Conservation (phyloP, 2,888 invertebrate species). For the Oscheius sp. region DNA sequence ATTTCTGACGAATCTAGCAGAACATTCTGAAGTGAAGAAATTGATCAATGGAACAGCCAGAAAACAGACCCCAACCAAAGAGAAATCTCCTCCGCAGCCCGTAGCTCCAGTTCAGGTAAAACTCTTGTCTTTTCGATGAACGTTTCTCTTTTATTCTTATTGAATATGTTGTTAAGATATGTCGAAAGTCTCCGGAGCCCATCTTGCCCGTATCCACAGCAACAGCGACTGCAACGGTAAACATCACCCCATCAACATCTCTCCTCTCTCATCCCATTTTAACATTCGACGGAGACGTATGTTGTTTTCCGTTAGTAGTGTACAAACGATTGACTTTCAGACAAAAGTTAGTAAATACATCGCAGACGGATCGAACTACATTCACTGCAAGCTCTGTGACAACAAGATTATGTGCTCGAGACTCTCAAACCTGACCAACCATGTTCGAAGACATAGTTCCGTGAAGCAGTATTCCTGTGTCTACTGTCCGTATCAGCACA, state of each 20-base stretch:
- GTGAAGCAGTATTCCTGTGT: constrained; percentile 63
- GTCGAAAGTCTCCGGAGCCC: background rate
- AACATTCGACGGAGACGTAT: background rate
- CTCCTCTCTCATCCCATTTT: background rate
- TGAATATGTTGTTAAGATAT: background rate
- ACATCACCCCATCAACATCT: background rate
- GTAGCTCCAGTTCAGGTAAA: background rate
- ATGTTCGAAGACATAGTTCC: constrained; percentile 64
- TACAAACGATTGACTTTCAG: background rate
- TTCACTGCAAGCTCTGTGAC: constrained; percentile 47
- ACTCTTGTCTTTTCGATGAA: background rate
- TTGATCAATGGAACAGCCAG: background rate
- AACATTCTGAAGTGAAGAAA: constrained; percentile 25
- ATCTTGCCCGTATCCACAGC: background rate
- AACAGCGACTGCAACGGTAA: constrained; percentile 6
- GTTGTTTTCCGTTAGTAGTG: no score
- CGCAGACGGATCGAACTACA: background rate
- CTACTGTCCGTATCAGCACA: constrained; percentile 63
- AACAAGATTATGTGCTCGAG: constrained; percentile 56
- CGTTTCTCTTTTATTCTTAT: background rate
- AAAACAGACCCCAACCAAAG: background rate
- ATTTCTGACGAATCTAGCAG: constrained; percentile 9
- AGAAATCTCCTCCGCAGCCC: background rate
- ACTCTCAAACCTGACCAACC: constrained; percentile 64
- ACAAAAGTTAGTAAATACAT: background rate